Conservation (phyloP, 2,888 invertebrate species). For the Operophtera brumata region DNA sequence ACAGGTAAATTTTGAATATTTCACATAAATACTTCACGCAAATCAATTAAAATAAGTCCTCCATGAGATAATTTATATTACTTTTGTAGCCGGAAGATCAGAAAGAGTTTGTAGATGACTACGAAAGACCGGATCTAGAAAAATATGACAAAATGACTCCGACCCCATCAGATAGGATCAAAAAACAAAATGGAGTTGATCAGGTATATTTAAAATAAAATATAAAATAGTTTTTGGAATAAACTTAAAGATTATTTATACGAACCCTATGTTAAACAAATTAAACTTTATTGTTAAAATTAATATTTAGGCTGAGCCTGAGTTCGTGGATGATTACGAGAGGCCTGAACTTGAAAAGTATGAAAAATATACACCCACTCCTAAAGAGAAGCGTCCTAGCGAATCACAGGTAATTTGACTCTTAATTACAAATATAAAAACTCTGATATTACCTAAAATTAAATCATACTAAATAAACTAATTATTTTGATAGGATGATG, state of each 20-base stretch:
- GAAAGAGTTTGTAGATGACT: constrained; percentile 83
- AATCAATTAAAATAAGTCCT: background rate
- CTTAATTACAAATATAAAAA: constrained; percentile 3
- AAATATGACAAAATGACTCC: constrained; percentile 83
- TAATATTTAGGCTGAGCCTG: constrained; percentile 62
- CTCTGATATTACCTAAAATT: background rate
- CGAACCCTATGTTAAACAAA: no score
- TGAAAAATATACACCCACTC: constrained; percentile 76
- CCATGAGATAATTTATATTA: constrained; percentile 3
- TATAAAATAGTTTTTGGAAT: no score
- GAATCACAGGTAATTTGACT: constrained; percentile 57
- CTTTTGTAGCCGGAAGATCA: constrained; percentile 67
- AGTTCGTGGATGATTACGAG: constrained; percentile 85
- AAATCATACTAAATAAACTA: background rate
- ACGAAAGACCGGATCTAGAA: constrained; percentile 86
- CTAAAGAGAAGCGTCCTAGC: constrained; percentile 68
- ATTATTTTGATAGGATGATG: constrained; percentile 62
- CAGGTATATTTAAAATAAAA: constrained; percentile 52
- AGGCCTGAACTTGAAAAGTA: constrained; percentile 85
- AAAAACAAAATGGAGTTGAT: constrained; percentile 70
- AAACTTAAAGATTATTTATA: no score
- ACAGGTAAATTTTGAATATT: constrained; percentile 56
- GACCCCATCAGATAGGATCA: constrained; percentile 62
- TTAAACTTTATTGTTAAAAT: constrained; percentile 11
- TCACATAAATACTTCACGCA: background rate